Conservation (phyloP, 1,140 invertebrate species). For the Caenorhabditis briggsae region DNA sequence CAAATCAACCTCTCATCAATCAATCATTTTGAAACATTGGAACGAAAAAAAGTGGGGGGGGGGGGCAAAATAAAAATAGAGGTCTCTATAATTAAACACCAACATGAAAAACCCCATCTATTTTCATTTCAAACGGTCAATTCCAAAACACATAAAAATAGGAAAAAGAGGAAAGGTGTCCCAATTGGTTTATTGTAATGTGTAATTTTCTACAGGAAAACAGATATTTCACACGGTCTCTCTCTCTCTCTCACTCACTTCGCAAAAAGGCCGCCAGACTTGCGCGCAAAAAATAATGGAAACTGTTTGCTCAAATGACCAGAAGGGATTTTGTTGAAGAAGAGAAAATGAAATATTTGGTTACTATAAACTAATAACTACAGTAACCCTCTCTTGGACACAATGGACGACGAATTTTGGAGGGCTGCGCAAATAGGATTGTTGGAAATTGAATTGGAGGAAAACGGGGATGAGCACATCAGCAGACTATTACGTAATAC, state of each 20-base stretch:
- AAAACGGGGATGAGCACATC: neutral
- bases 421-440: constrained; percentile 13
- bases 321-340: neutral
- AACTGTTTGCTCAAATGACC: constrained; percentile 53
- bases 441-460: neutral
- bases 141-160: constrained; percentile 20
- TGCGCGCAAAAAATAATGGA: constrained; percentile 1
- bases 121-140: constrained; percentile 32
- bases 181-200: neutral
- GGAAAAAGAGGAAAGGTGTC: neutral
- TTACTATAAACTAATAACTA: constrained; percentile 55
- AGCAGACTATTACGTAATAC: neutral
- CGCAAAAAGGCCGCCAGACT: neutral
- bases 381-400: constrained; percentile 13
- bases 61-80: too few species aligned
- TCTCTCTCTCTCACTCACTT: too few species aligned
- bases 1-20: neutral
- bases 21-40: constrained; percentile 17
- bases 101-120: neutral
- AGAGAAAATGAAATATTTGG: constrained; percentile 29
- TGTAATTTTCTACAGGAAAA: neutral
- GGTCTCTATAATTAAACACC: constrained; percentile 14
- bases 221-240: neutral
- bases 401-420: constrained; percentile 9
- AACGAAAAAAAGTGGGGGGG: neutral